Base-by-base conservation (phyloP, 2,797 vertebrate species). In the Naso thynnoides region DNA sequence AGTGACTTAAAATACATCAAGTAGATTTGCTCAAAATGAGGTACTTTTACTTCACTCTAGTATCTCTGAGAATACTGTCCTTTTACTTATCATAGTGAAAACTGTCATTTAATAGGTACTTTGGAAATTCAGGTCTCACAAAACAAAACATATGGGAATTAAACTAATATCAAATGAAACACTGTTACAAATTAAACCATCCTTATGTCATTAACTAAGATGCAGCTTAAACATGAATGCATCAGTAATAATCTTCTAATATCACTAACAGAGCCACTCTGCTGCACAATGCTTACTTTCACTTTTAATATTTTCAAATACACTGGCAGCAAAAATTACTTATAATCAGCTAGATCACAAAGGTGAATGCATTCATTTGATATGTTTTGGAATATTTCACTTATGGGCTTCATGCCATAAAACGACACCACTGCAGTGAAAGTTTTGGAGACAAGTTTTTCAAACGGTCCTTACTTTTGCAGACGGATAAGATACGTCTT, bases 401-500 rank as follows among this genome's bases (percentile, higher is more conserved):
- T 26, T 38, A 14, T 5, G 16, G 53, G 41, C 8, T 21, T 14
- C 13, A 39, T n/a, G 26, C n/a, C 16, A 23, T 1, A 8, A 16
- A 11, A 53, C 18, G 31, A 61, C 24, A 31, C 2, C 3, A 27
- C 8, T 9, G 2, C 24, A 63, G 6, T 44, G 15, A 54, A 70
- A 61, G 48, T 57, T 48, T 53, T 16, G 24, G n/a, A 61, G 18
- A 0, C 3, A 65, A 38, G 29, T 76, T 57, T n/a, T 31, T 23
- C 19, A 44, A 57, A 44, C 3, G 18, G 45, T 27, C 33, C 97
- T 97, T 95, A 99, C 98, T 98, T 99, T 59, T 99, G 98, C 14
- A 99, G 94, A 45, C 96, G 96, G 82, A 99, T 98, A 73, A 99
- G 96, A 44, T 99, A 99, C 0, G 97, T 99, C 94, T 98, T 99